Percentiles rank a stretch among this genome's conserved stretches.
These are phyloP conservation scores for Thereuonema tuberculata DNA, from an alignment of 1,140 invertebrate species.

Conservation along the genomic window DNA sequence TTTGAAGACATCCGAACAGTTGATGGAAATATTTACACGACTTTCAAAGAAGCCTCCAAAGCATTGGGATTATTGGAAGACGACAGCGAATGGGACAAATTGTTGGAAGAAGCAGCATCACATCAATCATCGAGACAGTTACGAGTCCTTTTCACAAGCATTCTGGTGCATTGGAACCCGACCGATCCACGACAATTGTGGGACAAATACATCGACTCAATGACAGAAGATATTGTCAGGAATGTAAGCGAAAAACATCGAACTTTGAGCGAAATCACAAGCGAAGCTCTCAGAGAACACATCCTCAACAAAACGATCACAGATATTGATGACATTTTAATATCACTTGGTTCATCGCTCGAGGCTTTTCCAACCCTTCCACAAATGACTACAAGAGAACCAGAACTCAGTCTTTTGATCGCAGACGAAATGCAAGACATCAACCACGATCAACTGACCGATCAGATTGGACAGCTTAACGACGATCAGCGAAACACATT, in stretches of 20 bases:
- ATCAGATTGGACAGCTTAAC: no score
- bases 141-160: no score
- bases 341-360: background rate
- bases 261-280: background rate
- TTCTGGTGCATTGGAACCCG: slow-evolving; percentile 27
- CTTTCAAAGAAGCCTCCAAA: slow-evolving; percentile 31
- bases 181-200: slow-evolving; percentile 15
- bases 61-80: slow-evolving; percentile 26
- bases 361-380: background rate
- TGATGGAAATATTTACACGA: slow-evolving; percentile 30
- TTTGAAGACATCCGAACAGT: slow-evolving; percentile 32
- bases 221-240: slow-evolving; percentile 7
- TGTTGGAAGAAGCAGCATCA: slow-evolving; percentile 27
- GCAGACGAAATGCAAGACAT: background rate
- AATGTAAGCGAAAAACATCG: background rate
- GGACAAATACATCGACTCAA: slow-evolving; percentile 11
- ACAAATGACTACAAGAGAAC: background rate
- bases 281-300: background rate
- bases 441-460: background rate
- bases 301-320: slow-evolving; percentile 3
- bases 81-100: slow-evolving; percentile 28
- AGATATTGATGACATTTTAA: background rate
- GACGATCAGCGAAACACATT: background rate
- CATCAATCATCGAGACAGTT: slow-evolving; percentile 27
- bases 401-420: background rate